Base-by-base conservation (phyloP, 2,888 invertebrate genomes). In the Eurois occulta region DNA sequence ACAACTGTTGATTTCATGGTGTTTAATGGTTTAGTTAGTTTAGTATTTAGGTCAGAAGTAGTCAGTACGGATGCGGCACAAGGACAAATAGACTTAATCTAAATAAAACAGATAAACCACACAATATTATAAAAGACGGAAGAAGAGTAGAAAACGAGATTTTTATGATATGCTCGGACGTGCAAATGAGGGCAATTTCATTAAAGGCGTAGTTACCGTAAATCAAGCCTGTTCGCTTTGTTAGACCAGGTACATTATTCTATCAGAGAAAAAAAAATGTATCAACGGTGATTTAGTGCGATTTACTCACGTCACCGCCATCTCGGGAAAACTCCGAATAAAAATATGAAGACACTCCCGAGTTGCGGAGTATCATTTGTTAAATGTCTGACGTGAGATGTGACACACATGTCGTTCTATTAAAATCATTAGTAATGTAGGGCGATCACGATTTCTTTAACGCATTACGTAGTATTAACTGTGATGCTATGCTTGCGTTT, bases 371-470 rank as follows among this genome's bases (percentile, higher is more conserved):
- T 74, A 78, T 84, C 81, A 87, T 85, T 85, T 87, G 85, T 85
- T 78, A 87, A 86, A 85, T 71, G 85, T 81, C 71, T 77, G 76
- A 81, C 81, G 69, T 77, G 74, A 87, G 72, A 81, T 75, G 73
- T 80, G 77, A 78, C 64, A 79, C 68, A 75, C 46, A 72, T 77
- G 78, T 64, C 68, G 70, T 75, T 84, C 72, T 86, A 84, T 83
- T 78, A 86, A 78, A 83, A 84, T 83, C 52, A 86, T 86, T 75
- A 80, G 75, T 81, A 81, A 85, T 76, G 83, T 80, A 70, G 80
- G 77, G 64, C 84, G 81, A 84, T 84, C 86, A 89, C 85, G 84
- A 88, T 88, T 88, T 87, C 84, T 82, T 84, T 72, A 80, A 77
- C 52, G 46, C 81, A 81, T 87, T 85, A 81, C 46, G 62, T 79